Evolutionary conservation across 2,888 invertebrate genomes (phyloP).

Genomic region (Sipha maydis): DNA sequence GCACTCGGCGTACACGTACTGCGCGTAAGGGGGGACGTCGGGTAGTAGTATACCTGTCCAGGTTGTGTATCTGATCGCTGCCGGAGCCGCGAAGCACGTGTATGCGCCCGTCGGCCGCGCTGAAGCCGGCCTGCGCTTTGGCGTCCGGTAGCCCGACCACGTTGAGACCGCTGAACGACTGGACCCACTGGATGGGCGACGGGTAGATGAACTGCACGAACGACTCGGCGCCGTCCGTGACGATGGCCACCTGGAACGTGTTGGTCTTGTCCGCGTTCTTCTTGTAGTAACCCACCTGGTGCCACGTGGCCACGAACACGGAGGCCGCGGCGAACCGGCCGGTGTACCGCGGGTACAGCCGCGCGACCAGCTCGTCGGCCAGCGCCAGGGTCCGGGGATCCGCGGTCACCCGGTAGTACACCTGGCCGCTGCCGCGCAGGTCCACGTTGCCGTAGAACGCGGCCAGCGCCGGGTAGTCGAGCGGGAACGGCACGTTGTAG

Average conservation of each 20-base stretch:
- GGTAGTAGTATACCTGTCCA: slow-evolving; percentile 74
- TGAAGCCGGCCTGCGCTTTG: slow-evolving; percentile 92
- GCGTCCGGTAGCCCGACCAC: slow-evolving; percentile 86
- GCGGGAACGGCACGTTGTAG: slow-evolving; percentile 87
- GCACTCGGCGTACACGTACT: too few relatives aligned
- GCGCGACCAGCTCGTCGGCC: slow-evolving; percentile 71
- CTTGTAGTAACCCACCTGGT: slow-evolving; percentile 82
- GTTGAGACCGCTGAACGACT: slow-evolving; percentile 73
- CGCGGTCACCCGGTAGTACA: slow-evolving; percentile 78
- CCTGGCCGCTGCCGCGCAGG: slow-evolving; percentile 76
- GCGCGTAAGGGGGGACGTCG: too few relatives aligned
- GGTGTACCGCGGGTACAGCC: slow-evolving; percentile 71
- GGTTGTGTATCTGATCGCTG: slow-evolving; percentile 84
- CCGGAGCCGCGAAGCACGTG: slow-evolving; percentile 87
- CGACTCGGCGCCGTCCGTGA: slow-evolving; percentile 80
- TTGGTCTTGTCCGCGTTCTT: slow-evolving; percentile 78
- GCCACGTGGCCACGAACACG: slow-evolving; percentile 91
- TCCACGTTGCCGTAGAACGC: slow-evolving; percentile 93
- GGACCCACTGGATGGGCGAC: slow-evolving; percentile 90
- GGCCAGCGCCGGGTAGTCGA: slow-evolving; percentile 89
- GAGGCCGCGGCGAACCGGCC: slow-evolving; percentile 77
- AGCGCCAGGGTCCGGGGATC: slow-evolving; percentile 71
- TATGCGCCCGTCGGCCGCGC: slow-evolving; percentile 82
- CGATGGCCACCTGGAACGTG: slow-evolving; percentile 85
- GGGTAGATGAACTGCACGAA: slow-evolving; percentile 90